Percentiles rank a stretch among this genome's conserved stretches.
Conservation (phyloP, 2,888 invertebrate species). For the Augochlorella aurata region DNA sequence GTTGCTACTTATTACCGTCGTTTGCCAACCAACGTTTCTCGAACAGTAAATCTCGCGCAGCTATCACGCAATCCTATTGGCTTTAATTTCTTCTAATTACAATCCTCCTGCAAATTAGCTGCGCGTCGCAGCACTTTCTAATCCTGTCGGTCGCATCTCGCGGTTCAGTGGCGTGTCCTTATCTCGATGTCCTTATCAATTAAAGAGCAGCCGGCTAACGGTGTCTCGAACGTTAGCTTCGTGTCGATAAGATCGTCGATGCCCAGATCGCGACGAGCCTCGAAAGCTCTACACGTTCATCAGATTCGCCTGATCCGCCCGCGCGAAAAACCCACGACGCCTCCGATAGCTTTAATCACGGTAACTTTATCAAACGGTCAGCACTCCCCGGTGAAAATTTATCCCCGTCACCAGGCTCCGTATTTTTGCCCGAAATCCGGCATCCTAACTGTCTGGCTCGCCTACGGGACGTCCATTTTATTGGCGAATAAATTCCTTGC, state of each 20-base stretch:
- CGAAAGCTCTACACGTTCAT: slow-evolving; percentile 26
- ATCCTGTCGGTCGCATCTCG: background rate
- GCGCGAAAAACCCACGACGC: slow-evolving; percentile 4
- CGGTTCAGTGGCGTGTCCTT: background rate
- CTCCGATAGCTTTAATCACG: slow-evolving; percentile 3
- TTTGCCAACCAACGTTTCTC: no score
- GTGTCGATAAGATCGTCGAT: slow-evolving; percentile 10
- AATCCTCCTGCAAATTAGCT: background rate
- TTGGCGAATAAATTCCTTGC: slow-evolving; percentile 52
- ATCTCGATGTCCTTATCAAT: slow-evolving; percentile 14
- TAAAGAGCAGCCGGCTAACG: slow-evolving; percentile 3
- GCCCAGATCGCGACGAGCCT: background rate
- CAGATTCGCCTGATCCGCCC: slow-evolving; percentile 12
- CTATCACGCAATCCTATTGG: background rate
- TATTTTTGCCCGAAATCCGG: slow-evolving; percentile 39
- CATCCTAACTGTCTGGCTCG: slow-evolving; percentile 40
- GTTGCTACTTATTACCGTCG: no score
- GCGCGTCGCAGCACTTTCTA: background rate
- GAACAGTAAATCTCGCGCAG: no score
- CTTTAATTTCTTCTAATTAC: background rate
- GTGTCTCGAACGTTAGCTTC: background rate
- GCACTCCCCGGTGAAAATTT: slow-evolving; percentile 20
- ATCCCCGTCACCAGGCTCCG: slow-evolving; percentile 14
- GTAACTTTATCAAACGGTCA: slow-evolving; percentile 22
- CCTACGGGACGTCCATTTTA: slow-evolving; percentile 50